Evolutionary conservation across 2,797 vertebrate species (phyloP), one percentile per base, ranked within the genome.

Genomic region (Simalia tracyae): DNA sequence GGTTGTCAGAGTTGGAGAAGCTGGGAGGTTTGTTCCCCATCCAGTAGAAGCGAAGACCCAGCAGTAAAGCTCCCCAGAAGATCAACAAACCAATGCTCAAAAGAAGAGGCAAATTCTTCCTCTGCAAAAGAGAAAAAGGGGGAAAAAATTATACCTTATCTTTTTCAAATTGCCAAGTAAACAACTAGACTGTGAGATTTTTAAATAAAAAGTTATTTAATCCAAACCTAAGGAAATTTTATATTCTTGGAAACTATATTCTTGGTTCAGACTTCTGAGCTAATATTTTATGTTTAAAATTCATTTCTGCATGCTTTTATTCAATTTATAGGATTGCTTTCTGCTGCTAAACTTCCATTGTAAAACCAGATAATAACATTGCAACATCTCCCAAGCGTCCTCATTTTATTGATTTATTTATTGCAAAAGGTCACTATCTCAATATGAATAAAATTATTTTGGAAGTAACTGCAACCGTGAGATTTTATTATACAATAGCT

Each of bases 1-100:
- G 99, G 97, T 99, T 99, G 97, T 99, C 99, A 0, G 99, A 99
- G 97, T 99, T 99, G 96, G 99, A 99, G 97, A 99, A 99, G 97
- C 99, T 99, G 26, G 99, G 99, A 19, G 99, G 99, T 92, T 98
- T 99, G 97, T 99, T 99, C 91, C 99, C 99, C 99, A 99, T 99
- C 99, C 99, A 99, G 97, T 99, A 99, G 50, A 99, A 98, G 76
- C 99, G 99, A 94, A 98, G 95, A 66, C 98, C 98, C 96, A 99
- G 96, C 89, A 99, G 97, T 2, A 98, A 81, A 87, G 98, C 97
- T 24, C 99, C 99, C 98, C 99, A 99, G 92, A 96, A 97, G 24
- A 98, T 98, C 97, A 99, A 96, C 94, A 99, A 95, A 93, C 98
- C 98, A 95, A 99, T 96, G 91, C 98, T 99, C 93, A 98, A 97